Evolutionary conservation across 2,113 vertebrate genomes (phyloP).

Genomic region (Nibea coibor): DNA sequence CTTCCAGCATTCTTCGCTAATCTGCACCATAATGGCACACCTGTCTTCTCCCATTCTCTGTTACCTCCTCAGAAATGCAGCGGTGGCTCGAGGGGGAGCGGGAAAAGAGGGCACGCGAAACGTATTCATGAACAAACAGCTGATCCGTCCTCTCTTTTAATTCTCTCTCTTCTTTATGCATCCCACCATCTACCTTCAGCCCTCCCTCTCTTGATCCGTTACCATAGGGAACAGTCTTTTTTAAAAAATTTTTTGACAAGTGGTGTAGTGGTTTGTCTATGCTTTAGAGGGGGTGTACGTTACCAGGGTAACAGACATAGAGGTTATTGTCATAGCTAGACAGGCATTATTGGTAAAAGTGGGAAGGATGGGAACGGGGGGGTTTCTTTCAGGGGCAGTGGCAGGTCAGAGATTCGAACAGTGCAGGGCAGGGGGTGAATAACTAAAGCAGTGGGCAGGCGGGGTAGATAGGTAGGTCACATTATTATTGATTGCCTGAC

Average conservation of each 20-base stretch:
- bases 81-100: not conserved
- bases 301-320: slow-evolving; percentile 72
- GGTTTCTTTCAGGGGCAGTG: slow-evolving; percentile 43
- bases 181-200: slow-evolving; percentile 17
- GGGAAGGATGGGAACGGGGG: slow-evolving; percentile 34
- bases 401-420: slow-evolving; percentile 66
- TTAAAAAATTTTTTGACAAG: slow-evolving; percentile 37
- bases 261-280: slow-evolving; percentile 26
- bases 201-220: slow-evolving; percentile 31
- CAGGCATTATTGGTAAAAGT: slow-evolving; percentile 72
- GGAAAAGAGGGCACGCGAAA: not conserved
- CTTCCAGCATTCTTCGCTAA: slow-evolving; percentile 73
- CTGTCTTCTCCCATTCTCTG: slow-evolving; percentile 70
- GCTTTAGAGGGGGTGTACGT: slow-evolving; percentile 57
- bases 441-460: slow-evolving; percentile 68
- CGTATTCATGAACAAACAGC: slow-evolving; percentile 67
- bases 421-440: slow-evolving; percentile 65
- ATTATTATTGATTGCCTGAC: slow-evolving; percentile 78
- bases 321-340: slow-evolving; percentile 76
- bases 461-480: slow-evolving; percentile 62
- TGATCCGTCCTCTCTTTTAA: slow-evolving; percentile 36
- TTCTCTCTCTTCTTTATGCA: slow-evolving; percentile 30
- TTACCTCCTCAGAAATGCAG: slow-evolving; percentile 52
- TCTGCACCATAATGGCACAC: slow-evolving; percentile 76
- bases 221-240: slow-evolving; percentile 38